phyloP scores from a whole-genome alignment of 2,888 invertebrate genomes.

The Leptarthrus brevirostris region DNA sequence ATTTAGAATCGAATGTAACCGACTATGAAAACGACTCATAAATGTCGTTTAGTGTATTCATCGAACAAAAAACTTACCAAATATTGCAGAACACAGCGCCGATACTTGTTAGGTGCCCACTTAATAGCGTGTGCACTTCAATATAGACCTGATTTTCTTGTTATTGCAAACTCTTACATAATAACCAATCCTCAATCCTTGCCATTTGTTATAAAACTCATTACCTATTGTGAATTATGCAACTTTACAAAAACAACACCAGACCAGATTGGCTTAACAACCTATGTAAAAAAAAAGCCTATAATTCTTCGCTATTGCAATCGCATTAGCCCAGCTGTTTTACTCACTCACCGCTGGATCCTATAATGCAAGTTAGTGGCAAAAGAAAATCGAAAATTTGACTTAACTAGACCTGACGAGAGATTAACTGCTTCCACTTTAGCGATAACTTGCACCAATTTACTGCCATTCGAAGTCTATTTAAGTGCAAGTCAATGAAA shows the following conservation, averaged over 20 bases:
- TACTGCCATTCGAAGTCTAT: slow-evolving; percentile 15
- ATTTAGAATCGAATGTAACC: no score
- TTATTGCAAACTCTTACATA: background rate
- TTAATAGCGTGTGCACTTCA: no score
- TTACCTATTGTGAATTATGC: slow-evolving; percentile 38
- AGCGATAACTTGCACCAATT: slow-evolving; percentile 28
- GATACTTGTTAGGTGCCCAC: no score
- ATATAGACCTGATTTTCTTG: background rate
- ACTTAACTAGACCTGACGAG: slow-evolving; percentile 34
- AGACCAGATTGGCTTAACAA: slow-evolving; percentile 1
- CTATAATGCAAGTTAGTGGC: slow-evolving; percentile 20
- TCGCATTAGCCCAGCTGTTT: slow-evolving; percentile 15
- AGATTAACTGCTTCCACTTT: slow-evolving; percentile 35
- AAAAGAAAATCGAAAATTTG: slow-evolving; percentile 38
- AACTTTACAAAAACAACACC: slow-evolving; percentile 7
- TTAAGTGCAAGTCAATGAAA: slow-evolving; percentile 6
- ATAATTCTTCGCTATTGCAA: slow-evolving; percentile 27
- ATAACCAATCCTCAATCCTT: slow-evolving; percentile 33
- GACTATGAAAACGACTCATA: no score
- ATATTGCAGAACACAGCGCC: no score
- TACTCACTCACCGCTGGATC: background rate
- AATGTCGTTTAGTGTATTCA: no score
- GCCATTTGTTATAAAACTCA: slow-evolving; percentile 40
- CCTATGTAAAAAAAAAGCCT: background rate
- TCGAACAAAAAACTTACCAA: no score